Conservation (phyloP, 2,888 invertebrate species). For the Heliconius cydno region DNA sequence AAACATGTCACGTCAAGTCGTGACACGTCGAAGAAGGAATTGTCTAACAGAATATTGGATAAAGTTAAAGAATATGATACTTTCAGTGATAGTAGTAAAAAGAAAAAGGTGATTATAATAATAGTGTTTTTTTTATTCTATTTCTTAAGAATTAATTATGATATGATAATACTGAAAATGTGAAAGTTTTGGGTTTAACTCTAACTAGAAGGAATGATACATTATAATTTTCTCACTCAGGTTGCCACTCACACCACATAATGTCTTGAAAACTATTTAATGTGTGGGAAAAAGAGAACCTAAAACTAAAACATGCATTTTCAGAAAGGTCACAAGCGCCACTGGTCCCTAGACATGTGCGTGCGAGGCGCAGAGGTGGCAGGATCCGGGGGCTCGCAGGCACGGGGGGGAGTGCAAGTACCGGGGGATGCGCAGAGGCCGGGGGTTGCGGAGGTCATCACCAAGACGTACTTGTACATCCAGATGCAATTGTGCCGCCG, state of each 20-base stretch:
- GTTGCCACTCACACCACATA: no score
- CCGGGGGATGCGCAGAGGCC: background rate
- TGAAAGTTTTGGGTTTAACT: no score
- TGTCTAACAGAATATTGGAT: conserved; percentile 65
- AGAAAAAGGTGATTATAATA: conserved; percentile 63
- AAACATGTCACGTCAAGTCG: conserved; percentile 20
- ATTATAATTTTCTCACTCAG: no score
- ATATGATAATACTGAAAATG: no score
- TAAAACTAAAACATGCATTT: conserved; percentile 1
- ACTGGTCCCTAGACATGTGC: conserved; percentile 75
- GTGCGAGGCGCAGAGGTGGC: conserved; percentile 47
- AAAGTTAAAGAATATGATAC: conserved; percentile 65
- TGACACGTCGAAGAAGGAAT: conserved; percentile 47
- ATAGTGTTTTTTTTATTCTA: background rate
- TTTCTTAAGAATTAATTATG: background rate
- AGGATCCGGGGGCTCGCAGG: conserved; percentile 12
- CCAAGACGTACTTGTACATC: conserved; percentile 92
- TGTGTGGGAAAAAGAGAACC: background rate
- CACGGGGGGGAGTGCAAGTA: conserved; percentile 36
- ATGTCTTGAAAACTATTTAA: no score
- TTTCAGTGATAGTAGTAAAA: conserved; percentile 61
- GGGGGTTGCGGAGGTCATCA: conserved; percentile 48
- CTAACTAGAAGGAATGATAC: no score
- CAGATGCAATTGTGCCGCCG: conserved; percentile 98
- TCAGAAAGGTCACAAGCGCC: conserved; percentile 77